phyloP scores from a whole-genome alignment of 2,797 vertebrate species.

The Coracias cyanogaster region DNA sequence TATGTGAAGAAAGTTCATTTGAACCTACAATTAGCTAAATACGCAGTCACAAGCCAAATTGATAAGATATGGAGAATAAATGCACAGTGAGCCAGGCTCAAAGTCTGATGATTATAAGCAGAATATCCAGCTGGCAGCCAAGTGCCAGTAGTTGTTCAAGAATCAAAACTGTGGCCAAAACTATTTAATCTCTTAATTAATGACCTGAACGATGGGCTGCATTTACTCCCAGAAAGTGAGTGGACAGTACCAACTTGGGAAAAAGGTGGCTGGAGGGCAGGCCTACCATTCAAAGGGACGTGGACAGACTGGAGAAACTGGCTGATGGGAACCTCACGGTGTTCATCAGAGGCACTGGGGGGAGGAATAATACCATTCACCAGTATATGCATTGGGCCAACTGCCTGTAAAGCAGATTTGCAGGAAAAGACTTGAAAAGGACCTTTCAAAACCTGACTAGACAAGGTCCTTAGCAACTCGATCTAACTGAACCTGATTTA shows the following conservation, averaged over 20 bases:
- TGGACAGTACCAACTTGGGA: neutral
- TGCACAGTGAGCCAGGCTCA: neutral
- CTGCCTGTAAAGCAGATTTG: neutral
- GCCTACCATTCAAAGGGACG: neutral
- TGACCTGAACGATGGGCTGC: neutral
- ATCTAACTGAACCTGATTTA: neutral
- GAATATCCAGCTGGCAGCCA: neutral
- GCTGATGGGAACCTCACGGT: neutral
- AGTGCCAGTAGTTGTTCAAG: neutral
- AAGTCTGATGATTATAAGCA: neutral
- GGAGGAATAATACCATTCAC: neutral
- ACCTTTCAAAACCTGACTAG: neutral
- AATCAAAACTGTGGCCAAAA: neutral
- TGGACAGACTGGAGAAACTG: neutral
- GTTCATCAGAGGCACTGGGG: accelerated
- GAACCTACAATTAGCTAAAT: neutral
- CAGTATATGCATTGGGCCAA: accelerated
- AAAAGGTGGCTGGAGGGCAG: neutral
- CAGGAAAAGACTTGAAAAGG: neutral
- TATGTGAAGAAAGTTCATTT: neutral
- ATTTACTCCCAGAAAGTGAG: accelerated
- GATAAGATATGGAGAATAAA: neutral
- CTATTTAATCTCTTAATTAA: neutral
- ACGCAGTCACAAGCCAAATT: neutral
- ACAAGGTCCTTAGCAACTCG: neutral